Conservation (phyloP, 2,888 invertebrate species). For the Atrina japonica region DNA sequence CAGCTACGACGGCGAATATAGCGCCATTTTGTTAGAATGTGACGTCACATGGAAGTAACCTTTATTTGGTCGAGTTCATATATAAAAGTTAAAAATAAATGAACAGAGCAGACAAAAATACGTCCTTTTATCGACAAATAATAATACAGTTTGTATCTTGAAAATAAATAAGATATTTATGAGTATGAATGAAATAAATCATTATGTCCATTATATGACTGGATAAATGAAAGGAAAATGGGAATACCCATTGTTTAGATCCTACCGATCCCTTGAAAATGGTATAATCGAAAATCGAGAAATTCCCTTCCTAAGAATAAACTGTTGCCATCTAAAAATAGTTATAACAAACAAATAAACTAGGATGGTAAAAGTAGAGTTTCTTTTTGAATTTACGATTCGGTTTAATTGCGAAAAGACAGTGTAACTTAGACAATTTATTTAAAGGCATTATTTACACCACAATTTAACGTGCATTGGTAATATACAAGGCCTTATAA, state of each 20-base stretch:
- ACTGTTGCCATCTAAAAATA: conserved; percentile 11
- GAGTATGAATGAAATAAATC: too few species aligned
- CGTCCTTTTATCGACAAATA: not conserved
- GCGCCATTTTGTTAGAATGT: conserved; percentile 75
- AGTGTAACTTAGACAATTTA: too few species aligned
- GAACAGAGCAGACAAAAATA: not conserved
- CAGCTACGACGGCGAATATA: conserved; percentile 69
- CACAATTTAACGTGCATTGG: too few species aligned
- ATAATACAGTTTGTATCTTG: too few species aligned
- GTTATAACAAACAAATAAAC: not conserved
- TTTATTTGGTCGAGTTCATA: not conserved
- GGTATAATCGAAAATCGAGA: not conserved
- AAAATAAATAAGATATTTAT: too few species aligned
- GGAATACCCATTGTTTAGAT: not conserved
- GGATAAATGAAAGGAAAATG: too few species aligned
- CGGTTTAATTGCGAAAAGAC: too few species aligned
- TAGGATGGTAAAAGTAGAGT: too few species aligned
- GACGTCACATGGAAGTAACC: conserved; percentile 55
- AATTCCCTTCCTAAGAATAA: not conserved
- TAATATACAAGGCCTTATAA: too few species aligned
- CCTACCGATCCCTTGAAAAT: not conserved
- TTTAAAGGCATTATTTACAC: too few species aligned
- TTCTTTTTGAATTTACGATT: too few species aligned
- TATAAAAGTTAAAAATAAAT: conserved; percentile 32
- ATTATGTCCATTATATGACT: too few species aligned